Evolutionary conservation across 2,888 invertebrate species (phyloP).

Genomic region (Drosophila formosana): DNA sequence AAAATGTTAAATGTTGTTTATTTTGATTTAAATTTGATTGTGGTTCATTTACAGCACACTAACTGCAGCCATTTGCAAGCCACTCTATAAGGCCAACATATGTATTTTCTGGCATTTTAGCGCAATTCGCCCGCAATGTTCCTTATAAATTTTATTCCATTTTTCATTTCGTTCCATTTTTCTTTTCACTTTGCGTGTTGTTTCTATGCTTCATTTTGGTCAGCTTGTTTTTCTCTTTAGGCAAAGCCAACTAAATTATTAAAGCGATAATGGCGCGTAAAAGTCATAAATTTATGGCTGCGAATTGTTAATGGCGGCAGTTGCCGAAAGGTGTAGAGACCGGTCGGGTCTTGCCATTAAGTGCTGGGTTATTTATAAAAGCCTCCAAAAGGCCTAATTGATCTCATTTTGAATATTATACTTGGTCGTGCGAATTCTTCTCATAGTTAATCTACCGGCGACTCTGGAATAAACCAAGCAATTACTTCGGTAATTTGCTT

Average conservation of each 20-base stretch:
- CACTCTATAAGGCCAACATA: conserved; percentile 27
- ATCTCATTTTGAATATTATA: conserved; percentile 39
- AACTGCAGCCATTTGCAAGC: conserved; percentile 38
- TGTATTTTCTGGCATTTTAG: conserved; percentile 17
- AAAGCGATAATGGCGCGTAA: conserved; percentile 72
- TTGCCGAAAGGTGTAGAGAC: conserved; percentile 39
- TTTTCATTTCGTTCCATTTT: conserved; percentile 11
- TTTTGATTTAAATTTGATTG: conserved; percentile 65
- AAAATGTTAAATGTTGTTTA: conserved; percentile 34
- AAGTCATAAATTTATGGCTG: conserved; percentile 62
- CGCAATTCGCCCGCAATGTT: conserved; percentile 59
- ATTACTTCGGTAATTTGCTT: conserved; percentile 36
- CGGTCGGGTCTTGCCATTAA: conserved; percentile 45
- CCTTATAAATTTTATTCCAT: conserved; percentile 27
- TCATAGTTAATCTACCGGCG: conserved; percentile 3
- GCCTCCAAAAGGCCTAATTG: conserved; percentile 38
- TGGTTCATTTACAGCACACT: conserved; percentile 55
- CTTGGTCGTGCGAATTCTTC: background rate
- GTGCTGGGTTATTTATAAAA: conserved; percentile 41
- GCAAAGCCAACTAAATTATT: conserved; percentile 67
- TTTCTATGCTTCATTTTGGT: conserved; percentile 22
- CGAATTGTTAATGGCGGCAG: conserved; percentile 31
- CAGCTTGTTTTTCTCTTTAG: conserved; percentile 30
- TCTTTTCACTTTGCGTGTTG: conserved; percentile 15
- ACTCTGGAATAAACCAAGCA: conserved; percentile 8